Evolutionary conservation across 2,113 vertebrate species (phyloP).

Genomic region (Sapajus apella): DNA sequence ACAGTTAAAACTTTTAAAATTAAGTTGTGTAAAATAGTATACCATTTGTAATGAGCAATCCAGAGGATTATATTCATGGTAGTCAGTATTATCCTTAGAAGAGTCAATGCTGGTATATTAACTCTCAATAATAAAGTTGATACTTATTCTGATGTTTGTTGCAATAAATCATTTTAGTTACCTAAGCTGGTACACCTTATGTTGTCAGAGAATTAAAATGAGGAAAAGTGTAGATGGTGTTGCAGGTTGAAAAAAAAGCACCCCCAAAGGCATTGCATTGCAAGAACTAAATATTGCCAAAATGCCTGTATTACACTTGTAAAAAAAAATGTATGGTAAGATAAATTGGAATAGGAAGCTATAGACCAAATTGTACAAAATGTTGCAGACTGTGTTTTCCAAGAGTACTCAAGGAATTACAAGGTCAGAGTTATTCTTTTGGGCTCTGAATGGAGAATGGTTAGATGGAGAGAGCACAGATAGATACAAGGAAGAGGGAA

Average conservation of each 20-base stretch:
- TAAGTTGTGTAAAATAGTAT: constrained; percentile 89
- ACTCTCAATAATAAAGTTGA: constrained; percentile 78
- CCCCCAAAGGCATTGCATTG: neutral
- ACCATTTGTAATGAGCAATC: constrained; percentile 85
- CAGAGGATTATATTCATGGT: constrained; percentile 90
- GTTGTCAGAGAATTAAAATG: neutral
- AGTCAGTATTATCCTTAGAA: constrained; percentile 88
- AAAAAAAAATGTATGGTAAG: neutral
- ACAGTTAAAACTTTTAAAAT: constrained; percentile 91
- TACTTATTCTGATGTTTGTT: constrained; percentile 82
- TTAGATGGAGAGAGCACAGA: neutral
- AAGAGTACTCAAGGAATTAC: neutral
- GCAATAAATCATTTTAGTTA: neutral
- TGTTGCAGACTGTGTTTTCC: neutral
- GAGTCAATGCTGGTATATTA: constrained; percentile 88
- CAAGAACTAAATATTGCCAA: neutral
- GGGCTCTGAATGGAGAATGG: neutral
- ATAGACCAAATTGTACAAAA: neutral
- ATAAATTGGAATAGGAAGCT: neutral
- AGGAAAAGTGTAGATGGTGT: neutral
- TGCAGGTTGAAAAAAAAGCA: neutral
- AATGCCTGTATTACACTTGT: neutral
- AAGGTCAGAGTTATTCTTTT: neutral
- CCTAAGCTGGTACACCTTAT: neutral
- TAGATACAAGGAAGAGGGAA: neutral